A percentile compares a stretch with the other conserved stretches of the same genome.
These are phyloP conservation scores for Pantherophis vulpinus DNA, from an alignment of 2,797 vertebrate species.

Conservation along the genomic window DNA sequence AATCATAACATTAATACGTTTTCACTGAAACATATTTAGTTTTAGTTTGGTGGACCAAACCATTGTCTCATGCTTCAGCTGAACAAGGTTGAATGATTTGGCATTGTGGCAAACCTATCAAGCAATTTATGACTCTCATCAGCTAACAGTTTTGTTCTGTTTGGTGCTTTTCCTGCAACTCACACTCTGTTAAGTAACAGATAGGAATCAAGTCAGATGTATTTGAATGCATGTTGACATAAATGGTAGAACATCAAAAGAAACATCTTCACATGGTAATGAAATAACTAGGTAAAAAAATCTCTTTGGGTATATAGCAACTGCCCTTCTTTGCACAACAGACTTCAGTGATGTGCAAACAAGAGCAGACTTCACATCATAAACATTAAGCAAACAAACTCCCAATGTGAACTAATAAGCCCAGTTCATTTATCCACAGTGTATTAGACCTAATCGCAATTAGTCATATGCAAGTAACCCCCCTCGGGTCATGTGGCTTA, in stretches of 20 bases:
- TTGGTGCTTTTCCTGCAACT: neutral
- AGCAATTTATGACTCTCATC: neutral
- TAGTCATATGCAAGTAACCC: neutral
- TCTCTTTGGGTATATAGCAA: no score
- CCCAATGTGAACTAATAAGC: neutral
- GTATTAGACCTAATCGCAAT: neutral
- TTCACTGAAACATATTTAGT: neutral
- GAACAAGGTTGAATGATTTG: neutral
- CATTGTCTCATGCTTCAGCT: neutral
- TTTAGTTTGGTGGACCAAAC: neutral
- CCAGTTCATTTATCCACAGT: neutral
- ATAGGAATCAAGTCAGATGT: neutral
- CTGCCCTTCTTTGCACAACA: neutral
- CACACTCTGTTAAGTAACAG: neutral
- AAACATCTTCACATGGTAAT: neutral
- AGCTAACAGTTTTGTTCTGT: neutral
- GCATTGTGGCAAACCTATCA: neutral
- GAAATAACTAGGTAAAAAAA: neutral
- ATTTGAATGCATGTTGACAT: neutral
- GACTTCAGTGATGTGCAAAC: neutral
- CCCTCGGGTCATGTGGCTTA: neutral
- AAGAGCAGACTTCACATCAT: neutral
- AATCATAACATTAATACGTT: neutral
- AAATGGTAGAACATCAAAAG: neutral
- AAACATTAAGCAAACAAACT: neutral